Evolutionary conservation across 2,888 invertebrate genomes (phyloP).

Genomic region (Drosophila leonis): DNA sequence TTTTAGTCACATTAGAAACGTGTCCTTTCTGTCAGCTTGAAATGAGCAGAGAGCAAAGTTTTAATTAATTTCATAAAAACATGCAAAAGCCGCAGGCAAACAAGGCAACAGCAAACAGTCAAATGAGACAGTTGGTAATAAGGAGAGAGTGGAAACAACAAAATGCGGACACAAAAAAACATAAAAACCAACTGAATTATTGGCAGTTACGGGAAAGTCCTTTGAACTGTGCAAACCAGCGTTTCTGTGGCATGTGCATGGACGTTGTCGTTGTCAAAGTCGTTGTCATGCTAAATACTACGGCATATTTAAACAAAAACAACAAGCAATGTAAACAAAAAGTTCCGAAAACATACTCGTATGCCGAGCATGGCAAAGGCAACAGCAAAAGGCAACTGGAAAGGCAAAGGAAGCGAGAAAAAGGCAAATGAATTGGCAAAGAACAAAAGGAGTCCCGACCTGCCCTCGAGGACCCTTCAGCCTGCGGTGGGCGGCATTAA

Average conservation of each 20-base stretch:
- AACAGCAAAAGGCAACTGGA: constrained; percentile 21
- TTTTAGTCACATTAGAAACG: constrained; percentile 40
- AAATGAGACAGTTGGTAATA: constrained; percentile 5
- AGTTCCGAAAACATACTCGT: constrained; percentile 46
- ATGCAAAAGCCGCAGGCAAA: constrained; percentile 69
- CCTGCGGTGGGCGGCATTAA: constrained; percentile 59
- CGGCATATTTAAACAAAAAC: constrained; percentile 73
- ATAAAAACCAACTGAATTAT: constrained; percentile 68
- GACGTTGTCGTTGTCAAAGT: constrained; percentile 55
- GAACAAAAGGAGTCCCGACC: constrained; percentile 57
- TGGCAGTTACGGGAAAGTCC: constrained; percentile 66
- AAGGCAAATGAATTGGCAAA: constrained; percentile 67
- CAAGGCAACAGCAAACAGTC: constrained; percentile 45
- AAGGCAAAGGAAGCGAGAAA: constrained; percentile 32
- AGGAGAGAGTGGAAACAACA: constrained; percentile 33
- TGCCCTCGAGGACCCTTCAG: constrained; percentile 17
- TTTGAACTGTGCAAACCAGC: constrained; percentile 58
- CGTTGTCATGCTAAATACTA: constrained; percentile 78
- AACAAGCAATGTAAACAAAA: constrained; percentile 57
- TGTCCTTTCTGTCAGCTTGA: constrained; percentile 37
- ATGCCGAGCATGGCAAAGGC: constrained; percentile 5
- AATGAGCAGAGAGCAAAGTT: constrained; percentile 68
- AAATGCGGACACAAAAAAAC: constrained; percentile 41
- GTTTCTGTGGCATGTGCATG: constrained; percentile 38
- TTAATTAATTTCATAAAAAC: constrained; percentile 78